These are phyloP conservation scores for Limnodromus scolopaceus DNA, from an alignment of 2,797 vertebrate species.

Conservation along the genomic window DNA sequence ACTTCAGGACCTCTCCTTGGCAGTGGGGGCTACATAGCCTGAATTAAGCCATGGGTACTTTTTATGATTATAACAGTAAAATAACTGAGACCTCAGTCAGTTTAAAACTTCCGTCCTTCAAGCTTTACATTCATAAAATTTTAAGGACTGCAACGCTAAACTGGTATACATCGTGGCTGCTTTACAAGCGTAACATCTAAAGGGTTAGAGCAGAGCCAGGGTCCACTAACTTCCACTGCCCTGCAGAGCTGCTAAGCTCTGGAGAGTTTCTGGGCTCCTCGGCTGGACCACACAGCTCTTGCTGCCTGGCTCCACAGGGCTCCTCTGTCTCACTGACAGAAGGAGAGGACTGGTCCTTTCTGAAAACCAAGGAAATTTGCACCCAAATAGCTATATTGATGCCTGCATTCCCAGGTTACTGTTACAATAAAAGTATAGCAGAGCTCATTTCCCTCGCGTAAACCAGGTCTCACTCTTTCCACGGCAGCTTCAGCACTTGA, in stretches of 20 bases:
- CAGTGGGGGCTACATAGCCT: rapidly evolving
- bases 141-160: neutral
- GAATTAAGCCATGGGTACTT: neutral
- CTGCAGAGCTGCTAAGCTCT: neutral
- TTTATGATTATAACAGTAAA: neutral
- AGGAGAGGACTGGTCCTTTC: neutral
- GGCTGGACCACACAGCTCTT: neutral
- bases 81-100: neutral
- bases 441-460: neutral
- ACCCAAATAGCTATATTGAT: neutral
- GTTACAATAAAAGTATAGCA: neutral
- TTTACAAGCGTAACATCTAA: neutral
- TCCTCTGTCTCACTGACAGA: rapidly evolving
- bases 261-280: neutral
- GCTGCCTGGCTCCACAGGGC: neutral
- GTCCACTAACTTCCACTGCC: neutral
- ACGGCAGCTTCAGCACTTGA: neutral
- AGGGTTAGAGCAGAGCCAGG: neutral
- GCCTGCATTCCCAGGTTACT: neutral
- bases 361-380: neutral
- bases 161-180: neutral
- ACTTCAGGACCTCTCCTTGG: neutral
- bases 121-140: neutral
- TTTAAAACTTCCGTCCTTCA: neutral
- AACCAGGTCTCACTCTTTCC: neutral